Percentiles rank a stretch among this genome's conserved stretches.
Conservation (phyloP, 2,888 invertebrate genomes). For the Apodemia zela region DNA sequence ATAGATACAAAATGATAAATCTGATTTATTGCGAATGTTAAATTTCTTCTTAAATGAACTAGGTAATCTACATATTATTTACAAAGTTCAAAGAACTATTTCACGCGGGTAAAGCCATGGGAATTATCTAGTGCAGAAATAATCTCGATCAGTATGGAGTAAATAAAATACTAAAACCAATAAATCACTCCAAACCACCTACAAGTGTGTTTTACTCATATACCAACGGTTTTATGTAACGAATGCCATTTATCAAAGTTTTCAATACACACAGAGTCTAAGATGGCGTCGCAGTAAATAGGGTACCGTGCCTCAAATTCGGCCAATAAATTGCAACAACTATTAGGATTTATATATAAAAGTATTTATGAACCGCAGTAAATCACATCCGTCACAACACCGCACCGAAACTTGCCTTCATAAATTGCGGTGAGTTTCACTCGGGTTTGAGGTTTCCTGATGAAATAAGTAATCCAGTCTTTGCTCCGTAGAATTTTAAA, state of each 20-base stretch:
- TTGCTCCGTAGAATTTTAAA: background rate
- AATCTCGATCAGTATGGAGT: background rate
- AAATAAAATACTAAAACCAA: background rate
- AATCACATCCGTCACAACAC: slow-evolving; percentile 9
- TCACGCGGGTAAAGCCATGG: too few species aligned
- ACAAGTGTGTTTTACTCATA: background rate
- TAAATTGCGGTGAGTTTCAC: slow-evolving; percentile 11
- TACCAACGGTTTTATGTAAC: background rate
- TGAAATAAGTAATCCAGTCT: background rate
- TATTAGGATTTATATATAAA: slow-evolving; percentile 5
- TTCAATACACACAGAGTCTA: background rate
- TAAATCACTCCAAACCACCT: background rate
- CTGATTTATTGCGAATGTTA: too few species aligned
- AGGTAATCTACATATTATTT: too few species aligned
- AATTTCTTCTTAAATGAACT: too few species aligned
- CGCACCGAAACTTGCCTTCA: slow-evolving; percentile 9
- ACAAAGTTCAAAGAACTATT: too few species aligned
- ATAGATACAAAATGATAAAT: too few species aligned
- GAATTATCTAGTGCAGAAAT: background rate
- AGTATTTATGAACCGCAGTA: slow-evolving; percentile 6
- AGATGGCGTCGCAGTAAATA: background rate
- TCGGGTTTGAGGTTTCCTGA: background rate
- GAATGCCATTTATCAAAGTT: slow-evolving; percentile 8
- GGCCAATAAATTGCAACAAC: slow-evolving; percentile 6
- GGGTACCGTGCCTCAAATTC: background rate